phyloP scores from a whole-genome alignment of 2,113 vertebrate species.

The Thalassarche chlororhynchos region DNA sequence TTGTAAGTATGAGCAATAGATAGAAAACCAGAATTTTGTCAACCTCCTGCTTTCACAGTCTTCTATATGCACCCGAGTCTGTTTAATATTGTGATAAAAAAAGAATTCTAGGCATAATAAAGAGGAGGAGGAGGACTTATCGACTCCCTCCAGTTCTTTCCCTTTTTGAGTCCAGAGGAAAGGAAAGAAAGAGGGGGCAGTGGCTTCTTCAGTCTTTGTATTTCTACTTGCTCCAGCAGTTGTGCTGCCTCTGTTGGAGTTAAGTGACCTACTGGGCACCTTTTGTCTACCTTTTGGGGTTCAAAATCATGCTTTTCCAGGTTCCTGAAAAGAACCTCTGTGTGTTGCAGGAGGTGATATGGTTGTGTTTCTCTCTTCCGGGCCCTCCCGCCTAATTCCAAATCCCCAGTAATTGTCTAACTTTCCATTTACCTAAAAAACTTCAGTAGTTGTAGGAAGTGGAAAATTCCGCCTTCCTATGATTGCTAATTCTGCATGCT shows the following conservation, averaged over 20 bases:
- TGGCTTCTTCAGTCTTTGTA: not conserved
- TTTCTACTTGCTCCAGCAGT: not conserved
- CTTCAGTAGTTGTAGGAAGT: not conserved
- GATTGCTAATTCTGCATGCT: not conserved
- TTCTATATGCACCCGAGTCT: fast-evolving
- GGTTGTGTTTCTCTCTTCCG: not conserved
- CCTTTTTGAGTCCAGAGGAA: not conserved
- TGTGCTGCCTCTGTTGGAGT: not conserved
- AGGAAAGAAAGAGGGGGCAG: not conserved
- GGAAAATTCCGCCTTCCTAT: not conserved
- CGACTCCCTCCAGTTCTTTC: not conserved
- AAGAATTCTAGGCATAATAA: not conserved
- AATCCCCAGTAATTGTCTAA: not conserved
- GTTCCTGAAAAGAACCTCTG: not conserved
- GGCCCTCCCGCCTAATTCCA: not conserved
- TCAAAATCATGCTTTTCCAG: not conserved
- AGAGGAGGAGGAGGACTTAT: not conserved
- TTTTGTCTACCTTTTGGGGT: not conserved
- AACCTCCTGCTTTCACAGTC: not conserved
- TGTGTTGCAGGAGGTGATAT: not conserved
- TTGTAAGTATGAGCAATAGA: not conserved
- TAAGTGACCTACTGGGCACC: not conserved
- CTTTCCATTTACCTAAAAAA: not conserved
- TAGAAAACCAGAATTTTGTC: not conserved
- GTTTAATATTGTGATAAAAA: not conserved